Evolutionary conservation across 2,113 vertebrate species (phyloP).

Genomic region (Phaetusa simplex): DNA sequence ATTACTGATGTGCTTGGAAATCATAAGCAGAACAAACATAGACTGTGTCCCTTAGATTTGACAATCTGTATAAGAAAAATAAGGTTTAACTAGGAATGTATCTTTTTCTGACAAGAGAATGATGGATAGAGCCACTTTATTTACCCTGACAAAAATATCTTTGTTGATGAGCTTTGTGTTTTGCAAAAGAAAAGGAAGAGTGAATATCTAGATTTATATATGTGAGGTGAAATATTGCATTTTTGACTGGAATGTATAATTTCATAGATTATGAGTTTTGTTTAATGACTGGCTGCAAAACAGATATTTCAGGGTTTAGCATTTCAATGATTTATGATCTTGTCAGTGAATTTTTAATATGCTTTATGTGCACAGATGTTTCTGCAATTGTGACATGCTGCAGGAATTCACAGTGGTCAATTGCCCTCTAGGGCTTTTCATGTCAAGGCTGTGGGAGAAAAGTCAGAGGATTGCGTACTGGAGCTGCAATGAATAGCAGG

Average conservation of each 20-base stretch:
- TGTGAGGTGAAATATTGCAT: conserved; percentile 32
- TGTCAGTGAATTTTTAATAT: conserved; percentile 27
- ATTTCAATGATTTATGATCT: conserved; percentile 54
- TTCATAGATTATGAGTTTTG: conserved; percentile 55
- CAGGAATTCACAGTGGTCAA: conserved; percentile 29
- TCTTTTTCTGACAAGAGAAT: conserved; percentile 33
- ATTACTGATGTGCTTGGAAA: not conserved
- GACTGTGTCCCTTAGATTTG: not conserved
- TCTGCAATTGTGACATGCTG: conserved; percentile 7
- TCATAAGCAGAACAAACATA: not conserved
- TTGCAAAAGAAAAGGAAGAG: conserved; percentile 16
- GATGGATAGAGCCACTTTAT: conserved; percentile 50
- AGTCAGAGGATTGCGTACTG: not conserved
- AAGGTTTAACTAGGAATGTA: conserved; percentile 31
- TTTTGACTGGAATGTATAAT: conserved; percentile 45
- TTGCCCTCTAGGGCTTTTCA: conserved; percentile 9
- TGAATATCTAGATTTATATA: not conserved
- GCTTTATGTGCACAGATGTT: conserved; percentile 29
- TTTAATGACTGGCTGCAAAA: conserved; percentile 55
- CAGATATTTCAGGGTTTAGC: conserved; percentile 39
- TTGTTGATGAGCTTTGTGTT: conserved; percentile 13
- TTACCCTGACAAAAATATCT: conserved; percentile 48
- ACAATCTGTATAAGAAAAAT: conserved; percentile 45
- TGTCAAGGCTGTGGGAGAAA: not conserved
- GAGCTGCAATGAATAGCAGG: not conserved